Evolutionary conservation across 2,888 invertebrate genomes (phyloP).

Genomic region (Amblyteles armatorius): DNA sequence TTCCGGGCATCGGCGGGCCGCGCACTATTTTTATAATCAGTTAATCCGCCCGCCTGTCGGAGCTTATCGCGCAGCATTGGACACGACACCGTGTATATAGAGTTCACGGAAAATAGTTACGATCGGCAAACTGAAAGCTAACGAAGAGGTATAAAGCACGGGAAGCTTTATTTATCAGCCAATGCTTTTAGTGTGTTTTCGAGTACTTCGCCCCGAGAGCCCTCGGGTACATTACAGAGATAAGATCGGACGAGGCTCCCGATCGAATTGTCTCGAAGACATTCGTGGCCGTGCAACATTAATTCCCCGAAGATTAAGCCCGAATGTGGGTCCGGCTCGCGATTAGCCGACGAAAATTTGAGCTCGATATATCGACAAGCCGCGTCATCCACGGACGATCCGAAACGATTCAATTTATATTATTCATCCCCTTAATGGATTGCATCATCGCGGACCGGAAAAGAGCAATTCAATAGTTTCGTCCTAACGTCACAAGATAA

Average conservation of each 20-base stretch:
- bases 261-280: conserved; percentile 43
- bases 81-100: neutral
- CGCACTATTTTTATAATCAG: conserved; percentile 5
- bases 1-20: neutral
- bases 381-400: neutral
- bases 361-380: neutral
- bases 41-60: neutral
- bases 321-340: neutral
- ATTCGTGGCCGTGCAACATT: conserved; percentile 30
- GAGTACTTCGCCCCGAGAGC: conserved; percentile 9
- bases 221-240: conserved; percentile 37
- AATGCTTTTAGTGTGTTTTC: conserved; percentile 79
- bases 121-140: conserved; percentile 1
- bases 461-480: neutral
- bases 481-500: too few relatives aligned
- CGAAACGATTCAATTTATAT: conserved; percentile 5
- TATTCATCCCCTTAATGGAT: conserved; percentile 14
- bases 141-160: conserved; percentile 69
- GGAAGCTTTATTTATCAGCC: conserved; percentile 80
- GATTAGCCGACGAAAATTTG: neutral
- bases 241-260: conserved; percentile 48
- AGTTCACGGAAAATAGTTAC: conserved; percentile 60
- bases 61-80: neutral
- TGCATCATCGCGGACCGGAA: neutral
- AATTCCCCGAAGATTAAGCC: neutral